Evolutionary conservation across 2,797 vertebrate species (phyloP), one percentile per base, ranked within the genome.

Genomic region (Channallabes apus): DNA sequence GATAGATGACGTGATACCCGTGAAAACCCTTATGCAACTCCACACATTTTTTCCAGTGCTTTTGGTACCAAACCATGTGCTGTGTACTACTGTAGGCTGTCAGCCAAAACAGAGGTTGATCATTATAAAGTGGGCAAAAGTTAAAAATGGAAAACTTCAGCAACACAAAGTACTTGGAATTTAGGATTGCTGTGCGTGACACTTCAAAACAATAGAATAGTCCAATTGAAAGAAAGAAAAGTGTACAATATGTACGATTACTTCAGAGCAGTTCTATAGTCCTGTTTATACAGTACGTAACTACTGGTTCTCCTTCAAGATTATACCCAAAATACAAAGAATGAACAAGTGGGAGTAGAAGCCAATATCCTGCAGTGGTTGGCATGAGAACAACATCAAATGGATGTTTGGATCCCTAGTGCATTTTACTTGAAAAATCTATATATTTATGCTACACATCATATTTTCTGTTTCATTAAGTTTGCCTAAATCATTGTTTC

Each of bases 351-450:
- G 20, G 75, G 46, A 22, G 29, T 59, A 59, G 75, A 77, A 24
- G 54, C n/a, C 9, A 77, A 59, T 35, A 22, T 59, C 54, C 17
- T 76, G 27, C 27, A 58, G 54, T 32, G 54, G 54, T 35, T 76
- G 8, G 54, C 27, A 76, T 76, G n/a, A 76, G 73, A 76, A 32
- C 54, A 76, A 76, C 73, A 59, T 59, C 20, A 77, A 24, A 73
- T 51, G 71, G 51, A 73, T 73, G 14, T 7, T 3, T 35, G 29
- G 56, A 77, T 59, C 20, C 29, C 58, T 24, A 6, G 29, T 12
- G 18, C 54, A 59, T 54, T 58, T 3, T 32, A 14, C 51, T 54
- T 3, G 4, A 54, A 12, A 51, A 51, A 32, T 77, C 6, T 4
- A 17, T 29, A 56, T 56, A 27, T 29, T 11, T 58, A 58, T 58